Evolutionary conservation across 2,888 invertebrate genomes (phyloP).

Genomic region (Branchipolynoe longqiensis): DNA sequence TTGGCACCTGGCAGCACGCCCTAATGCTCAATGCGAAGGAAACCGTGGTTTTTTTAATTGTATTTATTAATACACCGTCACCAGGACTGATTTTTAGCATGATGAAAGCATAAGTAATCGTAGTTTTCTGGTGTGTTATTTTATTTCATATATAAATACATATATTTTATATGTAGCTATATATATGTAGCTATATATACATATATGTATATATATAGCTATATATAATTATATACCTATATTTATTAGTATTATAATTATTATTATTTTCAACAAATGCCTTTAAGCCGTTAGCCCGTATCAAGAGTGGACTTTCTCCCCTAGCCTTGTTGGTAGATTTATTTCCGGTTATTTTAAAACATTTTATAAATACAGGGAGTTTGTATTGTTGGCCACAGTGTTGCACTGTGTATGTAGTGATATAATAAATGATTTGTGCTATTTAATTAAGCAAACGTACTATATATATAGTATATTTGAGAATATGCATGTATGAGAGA

Average conservation of each 20-base stretch:
- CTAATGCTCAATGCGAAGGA: constrained; percentile 21
- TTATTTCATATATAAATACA: too few species aligned
- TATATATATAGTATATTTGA: constrained; percentile 3
- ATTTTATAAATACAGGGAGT: constrained; percentile 26
- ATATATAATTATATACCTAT: too few species aligned
- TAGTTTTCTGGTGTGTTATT: too few species aligned
- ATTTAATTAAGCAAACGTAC: constrained; percentile 43
- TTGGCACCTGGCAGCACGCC: constrained; percentile 11
- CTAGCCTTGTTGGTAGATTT: constrained; percentile 25
- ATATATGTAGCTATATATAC: too few species aligned
- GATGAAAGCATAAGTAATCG: too few species aligned
- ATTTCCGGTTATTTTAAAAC: too few species aligned
- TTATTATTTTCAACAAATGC: neutral
- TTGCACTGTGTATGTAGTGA: constrained; percentile 48
- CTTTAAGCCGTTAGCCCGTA: too few species aligned
- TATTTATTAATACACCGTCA: too few species aligned
- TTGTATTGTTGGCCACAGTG: constrained; percentile 42
- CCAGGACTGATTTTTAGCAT: neutral
- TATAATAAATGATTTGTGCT: constrained; percentile 28
- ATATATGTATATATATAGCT: too few species aligned
- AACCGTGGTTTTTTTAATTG: constrained; percentile 21
- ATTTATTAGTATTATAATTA: neutral
- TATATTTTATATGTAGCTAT: too few species aligned
- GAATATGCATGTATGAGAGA: constrained; percentile 51
- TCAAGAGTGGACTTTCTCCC: constrained; percentile 30